These are phyloP conservation scores for Stenotaenia linearis DNA, from an alignment of 2,888 invertebrate genomes.

Conservation along the genomic window DNA sequence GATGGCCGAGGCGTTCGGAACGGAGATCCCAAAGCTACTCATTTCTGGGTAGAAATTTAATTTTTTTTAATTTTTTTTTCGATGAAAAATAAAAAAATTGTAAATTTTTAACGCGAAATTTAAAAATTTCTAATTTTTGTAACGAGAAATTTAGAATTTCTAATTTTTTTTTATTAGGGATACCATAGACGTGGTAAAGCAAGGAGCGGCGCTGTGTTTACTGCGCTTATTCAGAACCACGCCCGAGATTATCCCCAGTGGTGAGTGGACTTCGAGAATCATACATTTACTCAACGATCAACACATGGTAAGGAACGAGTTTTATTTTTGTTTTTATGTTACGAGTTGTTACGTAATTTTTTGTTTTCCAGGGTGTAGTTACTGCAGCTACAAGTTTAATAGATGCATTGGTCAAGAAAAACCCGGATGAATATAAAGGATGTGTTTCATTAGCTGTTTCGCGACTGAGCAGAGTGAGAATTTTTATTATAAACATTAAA, in stretches of 20 bases:
- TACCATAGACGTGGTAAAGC: slow-evolving; percentile 98
- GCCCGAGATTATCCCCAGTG: slow-evolving; percentile 92
- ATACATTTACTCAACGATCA: slow-evolving; percentile 98
- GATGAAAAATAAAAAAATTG: too few species aligned
- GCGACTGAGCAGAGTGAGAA: slow-evolving; percentile 73
- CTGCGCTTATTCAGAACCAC: slow-evolving; percentile 88
- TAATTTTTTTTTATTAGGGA: slow-evolving; percentile 70
- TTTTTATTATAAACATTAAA: too few species aligned
- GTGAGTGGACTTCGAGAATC: slow-evolving; percentile 98
- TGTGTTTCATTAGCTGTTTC: slow-evolving; percentile 98
- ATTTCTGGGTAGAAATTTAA: slow-evolving; percentile 73
- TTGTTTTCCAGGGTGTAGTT: slow-evolving; percentile 69
- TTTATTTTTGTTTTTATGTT: background rate
- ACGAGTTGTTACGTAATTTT: background rate
- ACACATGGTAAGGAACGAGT: slow-evolving; percentile 63
- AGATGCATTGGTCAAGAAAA: slow-evolving; percentile 95
- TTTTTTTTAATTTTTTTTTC: too few species aligned
- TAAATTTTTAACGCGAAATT: too few species aligned
- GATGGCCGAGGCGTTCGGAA: slow-evolving; percentile 99
- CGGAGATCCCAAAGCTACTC: slow-evolving; percentile 94
- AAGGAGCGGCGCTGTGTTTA: slow-evolving; percentile 95
- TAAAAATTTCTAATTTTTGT: too few species aligned
- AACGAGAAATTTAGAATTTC: too few species aligned
- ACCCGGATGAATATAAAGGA: slow-evolving; percentile 98
- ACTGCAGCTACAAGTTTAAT: slow-evolving; percentile 97